phyloP scores from a whole-genome alignment of 2,113 vertebrate genomes.

The Poeciliopsis turrubarensis region DNA sequence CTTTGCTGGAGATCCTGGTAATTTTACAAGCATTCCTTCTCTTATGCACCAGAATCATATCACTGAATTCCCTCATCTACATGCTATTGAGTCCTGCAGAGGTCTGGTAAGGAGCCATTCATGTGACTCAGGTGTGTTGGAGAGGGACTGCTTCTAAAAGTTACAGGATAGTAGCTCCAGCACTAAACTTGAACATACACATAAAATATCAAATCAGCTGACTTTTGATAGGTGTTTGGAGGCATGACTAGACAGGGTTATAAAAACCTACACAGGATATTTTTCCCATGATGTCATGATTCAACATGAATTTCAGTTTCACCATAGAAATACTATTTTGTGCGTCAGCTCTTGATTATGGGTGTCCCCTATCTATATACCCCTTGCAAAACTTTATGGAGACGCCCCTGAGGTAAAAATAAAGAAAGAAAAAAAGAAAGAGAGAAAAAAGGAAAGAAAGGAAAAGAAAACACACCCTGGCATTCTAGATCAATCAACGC shows the following conservation, averaged over 20 bases:
- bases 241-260: too few species aligned
- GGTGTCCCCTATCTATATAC: neutral
- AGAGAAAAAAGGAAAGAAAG: too few species aligned
- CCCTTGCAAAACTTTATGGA: neutral
- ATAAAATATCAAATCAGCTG: too few species aligned
- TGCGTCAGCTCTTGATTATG: neutral
- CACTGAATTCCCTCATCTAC: neutral
- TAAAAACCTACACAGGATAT: too few species aligned
- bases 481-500: constrained; percentile 7
- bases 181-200: too few species aligned
- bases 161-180: too few species aligned
- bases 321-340: neutral
- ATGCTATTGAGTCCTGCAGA: neutral
- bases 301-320: neutral
- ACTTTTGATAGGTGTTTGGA: too few species aligned
- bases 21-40: neutral
- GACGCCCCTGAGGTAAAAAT: neutral
- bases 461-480: neutral
- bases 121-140: too few species aligned
- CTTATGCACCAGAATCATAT: neutral
- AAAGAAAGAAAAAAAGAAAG: neutral
- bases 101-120: neutral
- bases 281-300: neutral
- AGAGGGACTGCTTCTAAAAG: too few species aligned
- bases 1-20: too few species aligned